A percentile compares a stretch with the other conserved stretches of the same genome.
Evolutionary conservation across 2,888 invertebrate species (phyloP).

Genomic region (Tricholauxania praeusta): DNA sequence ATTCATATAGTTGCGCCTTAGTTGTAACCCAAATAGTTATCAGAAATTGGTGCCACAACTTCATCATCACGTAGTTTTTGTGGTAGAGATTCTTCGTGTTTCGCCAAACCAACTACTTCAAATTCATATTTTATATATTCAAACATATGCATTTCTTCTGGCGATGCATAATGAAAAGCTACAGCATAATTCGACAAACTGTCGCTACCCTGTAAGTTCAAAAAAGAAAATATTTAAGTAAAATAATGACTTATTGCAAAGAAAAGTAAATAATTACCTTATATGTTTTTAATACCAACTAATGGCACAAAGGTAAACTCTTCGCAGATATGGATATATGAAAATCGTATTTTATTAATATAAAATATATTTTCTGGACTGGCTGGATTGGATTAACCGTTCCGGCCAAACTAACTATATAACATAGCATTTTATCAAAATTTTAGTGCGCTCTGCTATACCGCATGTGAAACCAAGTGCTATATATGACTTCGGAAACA

Average conservation of each 20-base stretch:
- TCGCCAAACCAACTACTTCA: constrained; percentile 41
- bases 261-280: neutral
- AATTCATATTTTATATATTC: constrained; percentile 51
- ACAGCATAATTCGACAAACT: constrained; percentile 94
- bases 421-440: no score
- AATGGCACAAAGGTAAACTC: no score
- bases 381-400: no score
- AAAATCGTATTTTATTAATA: no score
- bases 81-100: constrained; percentile 42
- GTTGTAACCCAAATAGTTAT: constrained; percentile 43
- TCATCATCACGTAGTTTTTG: constrained; percentile 45
- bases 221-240: neutral
- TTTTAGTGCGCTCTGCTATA: no score
- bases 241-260: neutral
- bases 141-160: constrained; percentile 48
- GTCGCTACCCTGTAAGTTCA: constrained; percentile 66
- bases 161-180: constrained; percentile 90
- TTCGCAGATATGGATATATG: no score
- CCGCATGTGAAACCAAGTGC: no score
- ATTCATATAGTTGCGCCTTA: neutral
- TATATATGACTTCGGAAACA: no score
- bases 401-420: no score
- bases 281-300: no score
- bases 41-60: constrained; percentile 49
- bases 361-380: no score